Conservation (phyloP, 2,888 invertebrate genomes). For the Metacarcinus magister region DNA sequence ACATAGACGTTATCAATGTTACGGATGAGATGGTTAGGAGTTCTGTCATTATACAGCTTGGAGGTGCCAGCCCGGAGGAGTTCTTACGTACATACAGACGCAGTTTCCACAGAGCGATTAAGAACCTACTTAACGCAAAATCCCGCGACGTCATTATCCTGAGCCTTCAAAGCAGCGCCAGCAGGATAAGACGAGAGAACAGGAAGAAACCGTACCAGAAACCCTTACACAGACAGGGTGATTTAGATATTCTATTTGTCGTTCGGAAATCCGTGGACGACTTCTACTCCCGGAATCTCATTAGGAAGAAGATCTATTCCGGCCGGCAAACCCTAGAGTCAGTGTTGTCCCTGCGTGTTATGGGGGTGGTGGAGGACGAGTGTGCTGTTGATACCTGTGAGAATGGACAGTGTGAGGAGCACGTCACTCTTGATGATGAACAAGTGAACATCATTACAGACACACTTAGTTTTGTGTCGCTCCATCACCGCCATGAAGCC, state of each 20-base stretch:
- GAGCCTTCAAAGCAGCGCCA: slow-evolving; percentile 89
- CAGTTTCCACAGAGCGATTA: slow-evolving; percentile 83
- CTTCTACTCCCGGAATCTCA: slow-evolving; percentile 76
- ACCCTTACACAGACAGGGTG: slow-evolving; percentile 9
- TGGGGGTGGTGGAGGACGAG: slow-evolving; percentile 89
- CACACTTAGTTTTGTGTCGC: slow-evolving; percentile 91
- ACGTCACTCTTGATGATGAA: slow-evolving; percentile 87
- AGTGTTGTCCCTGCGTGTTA: slow-evolving; percentile 88
- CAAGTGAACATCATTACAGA: slow-evolving; percentile 90
- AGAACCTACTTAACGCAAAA: slow-evolving; percentile 90
- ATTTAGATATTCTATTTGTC: slow-evolving; percentile 80
- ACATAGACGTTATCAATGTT: slow-evolving; percentile 89
- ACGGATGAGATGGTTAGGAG: slow-evolving; percentile 94
- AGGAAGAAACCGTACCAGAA: slow-evolving; percentile 72
- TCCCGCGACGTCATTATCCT: slow-evolving; percentile 93
- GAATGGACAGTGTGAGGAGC: slow-evolving; percentile 90
- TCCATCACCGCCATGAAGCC: slow-evolving; percentile 89
- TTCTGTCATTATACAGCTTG: slow-evolving; percentile 93
- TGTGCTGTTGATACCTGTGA: slow-evolving; percentile 89
- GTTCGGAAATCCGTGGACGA: slow-evolving; percentile 74
- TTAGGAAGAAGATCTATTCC: slow-evolving; percentile 86
- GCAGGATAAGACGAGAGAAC: slow-evolving; percentile 69
- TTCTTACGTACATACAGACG: slow-evolving; percentile 87
- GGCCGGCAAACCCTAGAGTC: slow-evolving; percentile 75
- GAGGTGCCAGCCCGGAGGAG: slow-evolving; percentile 92